A percentile compares a stretch with the other conserved stretches of the same genome.
phyloP scores from a whole-genome alignment of 1,140 invertebrate species.

The Drosophila pruinosa region DNA sequence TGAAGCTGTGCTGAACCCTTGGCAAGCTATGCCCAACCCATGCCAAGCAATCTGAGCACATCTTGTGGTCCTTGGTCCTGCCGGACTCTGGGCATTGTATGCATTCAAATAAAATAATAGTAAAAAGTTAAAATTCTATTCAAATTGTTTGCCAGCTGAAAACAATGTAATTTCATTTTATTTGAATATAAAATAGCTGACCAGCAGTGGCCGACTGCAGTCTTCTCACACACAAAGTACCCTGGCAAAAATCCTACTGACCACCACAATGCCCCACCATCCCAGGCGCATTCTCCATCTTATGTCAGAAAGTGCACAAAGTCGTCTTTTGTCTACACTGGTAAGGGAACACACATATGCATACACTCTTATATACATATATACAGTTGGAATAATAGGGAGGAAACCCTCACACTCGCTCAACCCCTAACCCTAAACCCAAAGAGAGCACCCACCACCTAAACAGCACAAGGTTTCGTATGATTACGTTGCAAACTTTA shows the following conservation, averaged over 20 bases:
- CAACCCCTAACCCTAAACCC: not conserved
- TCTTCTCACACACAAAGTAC: conserved; percentile 1
- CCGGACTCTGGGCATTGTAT: conserved; percentile 55
- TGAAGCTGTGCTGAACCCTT: conserved; percentile 53
- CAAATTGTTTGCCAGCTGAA: conserved; percentile 82
- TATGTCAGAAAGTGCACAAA: conserved; percentile 71
- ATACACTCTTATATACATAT: conserved; percentile 3
- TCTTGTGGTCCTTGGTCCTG: conserved; percentile 52
- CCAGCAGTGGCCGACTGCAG: conserved; percentile 26
- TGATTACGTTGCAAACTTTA: conserved; percentile 80
- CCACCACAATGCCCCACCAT: conserved; percentile 31
- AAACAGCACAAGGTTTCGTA: conserved; percentile 71
- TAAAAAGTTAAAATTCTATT: conserved; percentile 83
- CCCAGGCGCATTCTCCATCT: conserved; percentile 60
- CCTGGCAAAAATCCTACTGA: not conserved
- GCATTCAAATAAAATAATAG: conserved; percentile 81
- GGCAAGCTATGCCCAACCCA: conserved; percentile 6
- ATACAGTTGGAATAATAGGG: conserved; percentile 22
- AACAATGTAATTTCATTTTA: conserved; percentile 82
- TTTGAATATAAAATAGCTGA: conserved; percentile 78
- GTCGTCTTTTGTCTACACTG: conserved; percentile 70
- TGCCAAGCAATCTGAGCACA: conserved; percentile 11
- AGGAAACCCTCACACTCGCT: conserved; percentile 1
- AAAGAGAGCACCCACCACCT: conserved; percentile 34
- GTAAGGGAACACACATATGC: conserved; percentile 27